phyloP scores from a whole-genome alignment of 2,888 invertebrate species.

The Sinentomon sp. region DNA sequence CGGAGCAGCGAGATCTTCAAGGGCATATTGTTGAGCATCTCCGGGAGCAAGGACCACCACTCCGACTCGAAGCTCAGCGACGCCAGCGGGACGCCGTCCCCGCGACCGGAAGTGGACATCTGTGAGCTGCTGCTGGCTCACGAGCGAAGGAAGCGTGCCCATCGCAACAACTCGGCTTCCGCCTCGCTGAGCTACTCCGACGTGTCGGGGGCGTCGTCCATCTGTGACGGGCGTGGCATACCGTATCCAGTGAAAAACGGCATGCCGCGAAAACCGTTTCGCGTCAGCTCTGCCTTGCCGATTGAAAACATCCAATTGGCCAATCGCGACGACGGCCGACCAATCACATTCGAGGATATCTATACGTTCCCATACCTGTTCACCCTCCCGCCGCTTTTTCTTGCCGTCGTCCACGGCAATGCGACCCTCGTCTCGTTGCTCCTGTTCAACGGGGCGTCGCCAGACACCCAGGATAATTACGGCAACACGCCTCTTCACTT shows the following conservation, averaged over 20 bases:
- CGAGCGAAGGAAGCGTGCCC: conserved; percentile 17
- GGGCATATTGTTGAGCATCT: conserved; percentile 21
- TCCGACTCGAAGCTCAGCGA: conserved; percentile 1
- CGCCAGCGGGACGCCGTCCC: conserved; percentile 6
- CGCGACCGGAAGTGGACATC: conserved; percentile 12
- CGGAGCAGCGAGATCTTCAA: conserved; percentile 22
- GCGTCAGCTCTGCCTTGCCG: conserved; percentile 15
- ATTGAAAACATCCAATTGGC: conserved; percentile 16
- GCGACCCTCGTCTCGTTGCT: conserved; percentile 26
- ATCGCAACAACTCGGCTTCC: conserved; percentile 17
- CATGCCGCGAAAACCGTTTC: conserved; percentile 15
- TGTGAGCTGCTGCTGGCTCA: conserved; percentile 19
- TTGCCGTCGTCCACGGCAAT: conserved; percentile 27
- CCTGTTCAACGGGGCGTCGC: conserved; percentile 27
- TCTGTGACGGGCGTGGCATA: too few species aligned
- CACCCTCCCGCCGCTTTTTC: conserved; percentile 28
- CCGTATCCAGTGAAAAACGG: too few species aligned
- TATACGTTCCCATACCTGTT: conserved; percentile 26
- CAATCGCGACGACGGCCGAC: conserved; percentile 17
- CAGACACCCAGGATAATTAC: conserved; percentile 25
- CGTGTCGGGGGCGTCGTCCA: conserved; percentile 13
- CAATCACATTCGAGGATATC: conserved; percentile 20
- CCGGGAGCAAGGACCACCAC: conserved; percentile 18
- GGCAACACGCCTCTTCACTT: conserved; percentile 30
- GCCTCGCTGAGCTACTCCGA: conserved; percentile 10